phyloP scores from a whole-genome alignment of 1,140 invertebrate species.

The Penaeus japonicus region DNA sequence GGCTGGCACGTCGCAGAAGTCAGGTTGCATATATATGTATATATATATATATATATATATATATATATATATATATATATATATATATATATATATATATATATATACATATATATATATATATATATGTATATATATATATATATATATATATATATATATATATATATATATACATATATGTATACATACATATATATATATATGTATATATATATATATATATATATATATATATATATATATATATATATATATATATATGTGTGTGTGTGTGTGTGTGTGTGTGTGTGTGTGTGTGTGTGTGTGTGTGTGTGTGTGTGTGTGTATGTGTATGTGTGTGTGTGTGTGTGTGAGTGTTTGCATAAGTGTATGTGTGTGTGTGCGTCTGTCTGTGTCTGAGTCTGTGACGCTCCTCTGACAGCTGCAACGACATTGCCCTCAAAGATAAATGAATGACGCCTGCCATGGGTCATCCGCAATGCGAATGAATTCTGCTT shows the following conservation, averaged over 20 bases:
- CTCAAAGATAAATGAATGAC: too few relatives aligned
- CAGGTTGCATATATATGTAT: too few relatives aligned
- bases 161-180: background rate
- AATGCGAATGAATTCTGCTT: too few relatives aligned
- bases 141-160: background rate
- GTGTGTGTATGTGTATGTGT: background rate
- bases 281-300: background rate
- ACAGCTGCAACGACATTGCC: too few relatives aligned
- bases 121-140: background rate
- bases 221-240: background rate
- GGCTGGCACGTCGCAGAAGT: too few relatives aligned
- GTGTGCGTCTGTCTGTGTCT: background rate
- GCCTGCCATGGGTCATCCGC: too few relatives aligned
- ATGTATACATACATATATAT: background rate
- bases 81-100: conserved; percentile 2
- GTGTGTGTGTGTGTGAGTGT: background rate
- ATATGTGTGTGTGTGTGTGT: background rate
- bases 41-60: background rate
- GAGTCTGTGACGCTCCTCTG: background rate
- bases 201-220: background rate
- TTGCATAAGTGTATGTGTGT: background rate
- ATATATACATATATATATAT: background rate
- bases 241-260: background rate
- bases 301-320: background rate
- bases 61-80: background rate